Conservation (phyloP, 35 echinoderm and acorn worm genomes). For the Apostichopus japonicus region DNA sequence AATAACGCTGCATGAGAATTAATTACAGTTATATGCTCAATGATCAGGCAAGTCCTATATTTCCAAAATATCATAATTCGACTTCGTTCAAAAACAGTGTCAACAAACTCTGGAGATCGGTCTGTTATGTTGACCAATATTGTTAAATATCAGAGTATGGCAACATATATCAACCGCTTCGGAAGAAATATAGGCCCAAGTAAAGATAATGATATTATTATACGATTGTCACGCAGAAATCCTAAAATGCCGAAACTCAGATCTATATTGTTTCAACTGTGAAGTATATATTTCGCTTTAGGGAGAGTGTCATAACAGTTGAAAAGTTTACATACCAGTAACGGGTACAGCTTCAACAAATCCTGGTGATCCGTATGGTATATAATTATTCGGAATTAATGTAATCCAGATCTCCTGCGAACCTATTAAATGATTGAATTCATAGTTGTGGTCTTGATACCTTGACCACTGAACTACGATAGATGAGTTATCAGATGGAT, state of each 20-base stretch:
- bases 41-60: too few species aligned
- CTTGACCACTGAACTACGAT: background rate
- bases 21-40: too few species aligned
- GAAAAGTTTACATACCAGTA: background rate
- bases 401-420: background rate
- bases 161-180: background rate
- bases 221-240: background rate
- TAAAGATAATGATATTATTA: background rate
- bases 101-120: too few species aligned
- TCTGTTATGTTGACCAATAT: background rate
- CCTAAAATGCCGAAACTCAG: too few species aligned
- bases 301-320: background rate
- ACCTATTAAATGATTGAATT: background rate
- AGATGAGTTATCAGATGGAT: background rate
- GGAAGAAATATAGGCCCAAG: background rate
- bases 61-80: too few species aligned
- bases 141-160: background rate
- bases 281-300: background rate
- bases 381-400: background rate
- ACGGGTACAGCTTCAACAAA: background rate
- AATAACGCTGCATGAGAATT: too few species aligned
- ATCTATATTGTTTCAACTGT: too few species aligned
- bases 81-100: too few species aligned
- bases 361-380: constrained; percentile 11
- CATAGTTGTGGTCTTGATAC: background rate